Evolutionary conservation across 1,140 invertebrate genomes (phyloP).

Genomic region (Drosophila auraria): DNA sequence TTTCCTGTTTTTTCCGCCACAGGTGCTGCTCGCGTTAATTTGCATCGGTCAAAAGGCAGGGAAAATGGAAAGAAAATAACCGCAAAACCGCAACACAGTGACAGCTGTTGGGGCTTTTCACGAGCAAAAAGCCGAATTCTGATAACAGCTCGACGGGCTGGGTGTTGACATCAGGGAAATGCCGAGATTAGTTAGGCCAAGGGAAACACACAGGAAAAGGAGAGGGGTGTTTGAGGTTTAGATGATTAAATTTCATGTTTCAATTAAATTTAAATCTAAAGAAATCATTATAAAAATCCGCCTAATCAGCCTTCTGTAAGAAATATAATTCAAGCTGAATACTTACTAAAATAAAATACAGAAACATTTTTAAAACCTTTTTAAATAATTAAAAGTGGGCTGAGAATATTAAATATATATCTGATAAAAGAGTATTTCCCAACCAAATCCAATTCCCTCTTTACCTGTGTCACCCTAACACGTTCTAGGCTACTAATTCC

Average conservation of each 20-base stretch:
- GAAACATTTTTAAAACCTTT: not conserved
- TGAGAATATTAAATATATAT: not conserved
- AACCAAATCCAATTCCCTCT: no score
- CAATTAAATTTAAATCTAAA: not conserved
- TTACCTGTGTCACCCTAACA: conserved; percentile 5
- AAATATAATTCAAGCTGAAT: no score
- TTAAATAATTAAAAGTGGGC: not conserved
- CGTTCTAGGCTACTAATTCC: not conserved
- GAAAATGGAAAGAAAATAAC: conserved; percentile 41
- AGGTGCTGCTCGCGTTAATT: conserved; percentile 37
- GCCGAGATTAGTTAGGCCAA: conserved; percentile 2
- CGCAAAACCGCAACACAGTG: conserved; percentile 55
- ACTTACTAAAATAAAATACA: not conserved
- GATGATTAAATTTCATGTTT: not conserved
- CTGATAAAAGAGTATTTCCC: not conserved
- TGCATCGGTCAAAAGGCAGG: conserved; percentile 19
- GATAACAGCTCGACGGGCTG: conserved; percentile 27
- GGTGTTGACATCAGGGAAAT: conserved; percentile 14
- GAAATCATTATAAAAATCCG: no score
- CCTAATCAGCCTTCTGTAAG: no score
- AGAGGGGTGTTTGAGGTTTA: not conserved
- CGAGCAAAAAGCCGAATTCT: conserved; percentile 16
- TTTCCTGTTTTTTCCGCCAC: conserved; percentile 20
- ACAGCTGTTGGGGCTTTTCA: conserved; percentile 62
- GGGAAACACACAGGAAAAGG: not conserved